Base-by-base conservation (phyloP, 2,888 invertebrate genomes). In the Syrista parreyssii region DNA sequence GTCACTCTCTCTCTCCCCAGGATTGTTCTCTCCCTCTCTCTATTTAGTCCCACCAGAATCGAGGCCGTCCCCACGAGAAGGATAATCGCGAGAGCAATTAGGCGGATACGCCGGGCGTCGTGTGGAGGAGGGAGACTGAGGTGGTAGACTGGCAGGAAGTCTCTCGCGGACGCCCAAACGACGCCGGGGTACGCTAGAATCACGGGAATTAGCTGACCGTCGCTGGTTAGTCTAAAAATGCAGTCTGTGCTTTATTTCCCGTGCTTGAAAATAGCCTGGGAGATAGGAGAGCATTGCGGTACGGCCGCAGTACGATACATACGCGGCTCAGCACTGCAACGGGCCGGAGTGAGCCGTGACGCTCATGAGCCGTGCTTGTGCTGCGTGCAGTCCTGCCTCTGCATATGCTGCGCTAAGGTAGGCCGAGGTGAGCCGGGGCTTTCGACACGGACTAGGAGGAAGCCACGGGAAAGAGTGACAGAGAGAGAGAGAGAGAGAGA, bases 171-270 rank as follows among this genome's bases (percentile, higher is more conserved):
- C 36, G 78, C 74, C 77, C 79, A 77, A 77, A 76, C 72, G 73
- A 33, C 74, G 68, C 71, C 33, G 32, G 11, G 71, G 68, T n/a
- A 55, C 73, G 55, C 77, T 78, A 79, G 78, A 80, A 82, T 84
- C 85, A 86, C 85, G 86, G 87, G 87, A 88, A 88, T 85, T 87
- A 88, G 89, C 87, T 89, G 89, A 89, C 88, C 89, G 88, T 88
- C 85, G 86, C 84, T 84, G 86, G 40, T 88, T 86, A 84, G 84
- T 85, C 88, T 88, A 89, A 89, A 89, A 89, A 89, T 88, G 87
- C 88, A 88, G 86, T 85, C 85, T 85, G 87, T 87, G 87, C 86
- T 88, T 88, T 89, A 88, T 89, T 89, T 89, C 85, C 86, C 88
- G 87, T 84, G 88, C 86, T 89, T 87, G 83, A 88, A 89, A 89